These are phyloP conservation scores for Cyphomyrus plagiostoma DNA, from an alignment of 2,113 vertebrate species.

Conservation along the genomic window DNA sequence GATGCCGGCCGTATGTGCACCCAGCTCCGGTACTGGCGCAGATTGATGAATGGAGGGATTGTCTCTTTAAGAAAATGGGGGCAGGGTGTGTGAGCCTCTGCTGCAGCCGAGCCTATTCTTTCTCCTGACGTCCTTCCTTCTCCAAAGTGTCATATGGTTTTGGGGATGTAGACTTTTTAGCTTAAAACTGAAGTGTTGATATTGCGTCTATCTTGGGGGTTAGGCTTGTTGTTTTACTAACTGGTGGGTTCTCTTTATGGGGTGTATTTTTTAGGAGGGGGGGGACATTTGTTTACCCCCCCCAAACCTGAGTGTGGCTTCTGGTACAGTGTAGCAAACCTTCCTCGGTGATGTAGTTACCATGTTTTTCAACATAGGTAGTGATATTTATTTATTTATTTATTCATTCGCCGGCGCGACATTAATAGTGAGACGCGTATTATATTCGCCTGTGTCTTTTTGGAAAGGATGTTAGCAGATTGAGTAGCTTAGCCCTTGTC, in stretches of 20 bases:
- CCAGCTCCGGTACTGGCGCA: not conserved
- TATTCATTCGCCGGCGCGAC: constrained; percentile 21
- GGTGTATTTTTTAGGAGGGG: constrained; percentile 11
- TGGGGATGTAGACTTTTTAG: constrained; percentile 24
- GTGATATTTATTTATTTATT: constrained; percentile 18
- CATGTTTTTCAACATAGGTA: constrained; percentile 1
- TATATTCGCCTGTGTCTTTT: not conserved
- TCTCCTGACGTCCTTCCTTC: constrained; percentile 42
- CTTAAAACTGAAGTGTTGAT: constrained; percentile 15
- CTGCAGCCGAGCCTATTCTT: constrained; percentile 42
- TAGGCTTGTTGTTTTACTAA: not conserved
- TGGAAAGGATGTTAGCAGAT: not conserved
- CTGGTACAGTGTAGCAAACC: not conserved
- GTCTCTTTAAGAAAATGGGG: constrained; percentile 45
- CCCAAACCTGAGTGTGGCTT: constrained; percentile 9
- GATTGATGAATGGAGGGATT: constrained; percentile 35
- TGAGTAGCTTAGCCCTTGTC: not conserved
- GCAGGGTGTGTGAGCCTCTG: constrained; percentile 25
- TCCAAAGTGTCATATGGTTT: constrained; percentile 34
- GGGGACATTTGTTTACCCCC: constrained; percentile 21
- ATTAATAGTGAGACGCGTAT: not conserved
- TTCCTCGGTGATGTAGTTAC: constrained; percentile 13
- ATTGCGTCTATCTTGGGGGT: constrained; percentile 17
- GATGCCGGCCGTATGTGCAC: not conserved
- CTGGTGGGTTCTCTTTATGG: not conserved